Conservation (phyloP, 2,113 vertebrate species). For the Xiphorhynchus elegans region DNA sequence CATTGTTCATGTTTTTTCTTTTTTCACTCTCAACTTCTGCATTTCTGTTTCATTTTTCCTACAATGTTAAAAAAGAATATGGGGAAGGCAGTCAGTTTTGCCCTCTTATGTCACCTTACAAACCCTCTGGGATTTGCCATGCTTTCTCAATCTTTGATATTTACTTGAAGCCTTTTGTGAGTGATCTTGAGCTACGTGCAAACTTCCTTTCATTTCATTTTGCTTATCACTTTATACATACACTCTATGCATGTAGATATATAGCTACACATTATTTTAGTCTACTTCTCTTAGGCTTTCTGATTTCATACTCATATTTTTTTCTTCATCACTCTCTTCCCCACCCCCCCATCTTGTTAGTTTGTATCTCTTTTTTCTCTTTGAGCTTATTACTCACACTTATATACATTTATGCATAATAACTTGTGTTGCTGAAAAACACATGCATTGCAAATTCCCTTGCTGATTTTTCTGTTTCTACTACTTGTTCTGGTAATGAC, state of each 20-base stretch:
- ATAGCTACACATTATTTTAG: neutral
- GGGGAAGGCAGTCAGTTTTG: neutral
- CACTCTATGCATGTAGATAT: accelerated
- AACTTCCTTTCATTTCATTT: neutral
- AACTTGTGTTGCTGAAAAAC: neutral
- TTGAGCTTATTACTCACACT: neutral
- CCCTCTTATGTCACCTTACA: neutral
- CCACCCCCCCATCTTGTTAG: accelerated
- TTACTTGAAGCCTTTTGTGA: neutral
- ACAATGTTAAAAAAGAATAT: neutral
- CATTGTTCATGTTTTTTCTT: neutral
- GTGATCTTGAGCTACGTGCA: neutral
- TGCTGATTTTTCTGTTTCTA: neutral
- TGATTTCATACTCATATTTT: neutral
- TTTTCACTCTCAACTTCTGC: neutral
- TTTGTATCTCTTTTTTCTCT: neutral
- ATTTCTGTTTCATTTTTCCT: neutral
- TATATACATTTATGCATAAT: neutral
- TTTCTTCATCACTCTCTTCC: accelerated
- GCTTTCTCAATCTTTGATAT: neutral
- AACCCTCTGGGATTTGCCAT: neutral
- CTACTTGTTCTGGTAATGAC: neutral
- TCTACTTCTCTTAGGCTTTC: neutral
- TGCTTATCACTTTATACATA: neutral
- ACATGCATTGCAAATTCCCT: neutral